phyloP scores from a whole-genome alignment of 2,113 vertebrate species.

The Megaptera novaeangliae region DNA sequence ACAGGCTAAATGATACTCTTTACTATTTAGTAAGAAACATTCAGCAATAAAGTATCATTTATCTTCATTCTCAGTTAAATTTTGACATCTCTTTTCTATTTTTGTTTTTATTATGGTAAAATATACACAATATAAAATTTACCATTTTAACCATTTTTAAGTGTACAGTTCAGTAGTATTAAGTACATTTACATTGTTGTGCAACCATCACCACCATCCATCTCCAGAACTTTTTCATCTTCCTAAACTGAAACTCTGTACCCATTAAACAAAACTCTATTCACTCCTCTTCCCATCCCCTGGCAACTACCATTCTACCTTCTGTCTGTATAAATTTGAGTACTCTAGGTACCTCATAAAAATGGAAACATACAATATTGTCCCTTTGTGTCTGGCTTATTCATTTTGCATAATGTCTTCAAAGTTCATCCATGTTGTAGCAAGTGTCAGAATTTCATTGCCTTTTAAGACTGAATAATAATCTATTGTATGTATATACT shows the following conservation, averaged over 20 bases:
- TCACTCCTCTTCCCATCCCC: background rate
- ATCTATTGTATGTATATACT: background rate
- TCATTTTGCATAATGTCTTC: background rate
- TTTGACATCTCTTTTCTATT: background rate
- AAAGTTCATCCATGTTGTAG: background rate
- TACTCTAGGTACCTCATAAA: background rate
- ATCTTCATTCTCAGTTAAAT: constrained; percentile 3
- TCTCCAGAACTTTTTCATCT: background rate
- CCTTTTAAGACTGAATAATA: background rate
- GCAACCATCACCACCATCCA: background rate
- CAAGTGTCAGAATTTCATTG: background rate
- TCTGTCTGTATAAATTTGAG: background rate
- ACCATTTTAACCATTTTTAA: background rate
- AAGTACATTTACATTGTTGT: background rate
- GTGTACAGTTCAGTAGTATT: background rate
- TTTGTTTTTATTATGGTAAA: background rate
- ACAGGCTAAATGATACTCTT: background rate
- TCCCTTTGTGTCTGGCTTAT: background rate
- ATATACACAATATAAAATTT: constrained; percentile 20
- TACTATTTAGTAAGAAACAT: constrained; percentile 3
- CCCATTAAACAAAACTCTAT: background rate
- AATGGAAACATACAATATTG: background rate
- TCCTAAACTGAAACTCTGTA: background rate
- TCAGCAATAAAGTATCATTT: background rate
- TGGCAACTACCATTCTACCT: background rate